Percentiles rank a stretch among this genome's conserved stretches.
These are phyloP conservation scores for Tringa solitaria DNA, from an alignment of 2,113 vertebrate species.

Conservation along the genomic window DNA sequence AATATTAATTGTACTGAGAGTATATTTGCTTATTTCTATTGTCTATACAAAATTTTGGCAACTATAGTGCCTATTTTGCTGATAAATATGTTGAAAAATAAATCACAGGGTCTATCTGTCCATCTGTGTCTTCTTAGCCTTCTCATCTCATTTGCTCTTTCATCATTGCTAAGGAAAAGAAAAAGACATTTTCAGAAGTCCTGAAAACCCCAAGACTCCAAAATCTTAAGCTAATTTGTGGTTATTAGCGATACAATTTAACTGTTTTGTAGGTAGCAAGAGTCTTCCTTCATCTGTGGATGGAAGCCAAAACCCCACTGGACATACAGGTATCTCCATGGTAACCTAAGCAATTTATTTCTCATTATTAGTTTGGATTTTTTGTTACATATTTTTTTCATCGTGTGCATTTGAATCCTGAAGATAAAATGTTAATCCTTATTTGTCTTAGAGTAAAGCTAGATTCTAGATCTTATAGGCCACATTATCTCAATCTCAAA, in stretches of 20 bases:
- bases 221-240: background rate
- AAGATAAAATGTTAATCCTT: background rate
- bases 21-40: background rate
- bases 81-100: background rate
- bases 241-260: background rate
- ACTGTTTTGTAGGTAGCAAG: background rate
- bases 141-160: background rate
- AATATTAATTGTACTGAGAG: background rate
- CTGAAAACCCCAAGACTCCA: background rate
- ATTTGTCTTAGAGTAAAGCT: background rate
- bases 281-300: background rate
- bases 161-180: background rate
- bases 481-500: background rate
- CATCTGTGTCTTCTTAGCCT: background rate
- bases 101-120: background rate
- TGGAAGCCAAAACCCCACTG: background rate
- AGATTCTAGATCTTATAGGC: background rate
- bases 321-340: background rate
- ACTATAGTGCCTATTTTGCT: background rate
- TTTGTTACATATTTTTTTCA: background rate
- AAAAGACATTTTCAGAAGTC: background rate
- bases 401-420: background rate
- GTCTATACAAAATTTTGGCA: background rate
- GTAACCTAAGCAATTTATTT: background rate
- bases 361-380: background rate